phyloP scores from a whole-genome alignment of 2,113 vertebrate genomes.

The Columbina picui region DNA sequence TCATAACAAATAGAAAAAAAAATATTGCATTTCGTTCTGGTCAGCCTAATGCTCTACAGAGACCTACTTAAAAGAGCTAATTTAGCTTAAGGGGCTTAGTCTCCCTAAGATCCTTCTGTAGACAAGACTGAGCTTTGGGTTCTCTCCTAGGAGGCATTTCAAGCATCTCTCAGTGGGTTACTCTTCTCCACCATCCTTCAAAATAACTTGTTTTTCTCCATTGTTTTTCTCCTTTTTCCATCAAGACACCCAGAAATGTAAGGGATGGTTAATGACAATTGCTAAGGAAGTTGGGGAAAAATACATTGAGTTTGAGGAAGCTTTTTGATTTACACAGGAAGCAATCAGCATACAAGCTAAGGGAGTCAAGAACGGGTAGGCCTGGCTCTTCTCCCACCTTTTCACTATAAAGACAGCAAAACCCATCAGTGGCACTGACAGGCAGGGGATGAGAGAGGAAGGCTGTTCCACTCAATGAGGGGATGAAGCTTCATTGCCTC shows the following conservation, averaged over 20 bases:
- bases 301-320: neutral
- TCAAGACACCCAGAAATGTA: neutral
- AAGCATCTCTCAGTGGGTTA: neutral
- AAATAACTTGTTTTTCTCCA: neutral
- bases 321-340: neutral
- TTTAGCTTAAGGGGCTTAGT: slow-evolving; percentile 16
- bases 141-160: neutral
- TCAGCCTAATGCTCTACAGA: neutral
- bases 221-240: neutral
- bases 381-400: neutral
- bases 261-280: neutral
- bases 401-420: neutral
- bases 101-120: neutral
- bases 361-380: neutral
- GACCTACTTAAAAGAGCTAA: neutral
- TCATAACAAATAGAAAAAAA: neutral
- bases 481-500: neutral
- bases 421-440: neutral
- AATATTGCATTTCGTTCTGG: neutral
- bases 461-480: neutral
- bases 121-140: rapidly evolving
- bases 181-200: neutral
- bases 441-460: neutral
- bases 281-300: neutral
- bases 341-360: neutral